Evolutionary conservation across 2,113 vertebrate species (phyloP), one percentile per base, ranked within the genome.

Genomic region (Dendrocopos noguchii): DNA sequence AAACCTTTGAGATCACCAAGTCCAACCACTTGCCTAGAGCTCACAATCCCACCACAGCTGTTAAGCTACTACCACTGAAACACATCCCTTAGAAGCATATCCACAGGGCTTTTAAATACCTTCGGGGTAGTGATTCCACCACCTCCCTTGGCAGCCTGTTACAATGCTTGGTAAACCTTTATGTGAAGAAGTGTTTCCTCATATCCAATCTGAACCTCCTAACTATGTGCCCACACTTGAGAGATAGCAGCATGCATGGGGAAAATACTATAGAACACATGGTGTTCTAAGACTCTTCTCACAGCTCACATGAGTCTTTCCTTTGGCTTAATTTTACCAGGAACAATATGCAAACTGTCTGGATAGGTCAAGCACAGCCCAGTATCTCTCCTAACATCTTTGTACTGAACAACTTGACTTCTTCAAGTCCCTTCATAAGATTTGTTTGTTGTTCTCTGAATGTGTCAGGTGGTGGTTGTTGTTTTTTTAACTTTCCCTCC

Each of bases 231-330:
- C 21, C 65, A 4, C 7, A 4, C 36, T 20, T 19, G n/a, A 27
- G 44, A 29, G 18, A 24, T 13, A 9, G 47, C 11, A 78, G 21
- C 21, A 17, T 53, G 10, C 12, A 12, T 46, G 55, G 50, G 50
- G 56, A 42, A 73, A 72, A 42, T 0, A 60, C 8, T 13, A 36
- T 7, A 5, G 66, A 67, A 6, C 31, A 9, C 7, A 0, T 3
- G 18, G 9, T 20, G 47, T 28, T 88, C 29, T 5, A 14, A 27
- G 65, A 39, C 42, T 72, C 24, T 13, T 52, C 56, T 46, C 44
- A 47, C 82, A 91, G 52, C 56, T 46, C 44, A 47, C 82, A 90
- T 42, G 34, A 59, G 55, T 2, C 17, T 81, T 84, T 92, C 81
- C 46, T 73, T 13, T 12, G 75, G 55, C 21, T 92, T 11, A 34